These are phyloP conservation scores for Chrysogorgia sp. DNA, from an alignment of 92 coral and sea anemone genomes.

Conservation along the genomic window DNA sequence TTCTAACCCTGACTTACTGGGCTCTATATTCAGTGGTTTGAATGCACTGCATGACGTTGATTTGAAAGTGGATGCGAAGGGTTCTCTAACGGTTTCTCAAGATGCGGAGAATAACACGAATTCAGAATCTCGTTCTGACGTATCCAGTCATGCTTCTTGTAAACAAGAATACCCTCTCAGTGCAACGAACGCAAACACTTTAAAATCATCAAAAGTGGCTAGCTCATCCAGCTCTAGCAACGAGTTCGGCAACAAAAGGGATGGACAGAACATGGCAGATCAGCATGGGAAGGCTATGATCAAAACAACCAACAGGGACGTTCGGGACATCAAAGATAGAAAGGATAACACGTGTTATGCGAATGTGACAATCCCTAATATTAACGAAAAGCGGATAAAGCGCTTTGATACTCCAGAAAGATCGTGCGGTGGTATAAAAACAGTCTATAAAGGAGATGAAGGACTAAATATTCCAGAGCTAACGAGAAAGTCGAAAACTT, in stretches of 20 bases:
- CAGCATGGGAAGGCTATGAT: neutral
- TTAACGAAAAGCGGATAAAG: constrained; percentile 7
- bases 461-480: neutral
- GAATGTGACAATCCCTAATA: neutral
- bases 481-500: neutral
- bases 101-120: constrained; percentile 60
- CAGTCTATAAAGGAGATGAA: neutral
- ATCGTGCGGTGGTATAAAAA: no score
- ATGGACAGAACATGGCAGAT: no score
- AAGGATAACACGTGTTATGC: neutral
- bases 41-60: constrained; percentile 65
- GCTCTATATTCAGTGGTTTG: constrained; percentile 82
- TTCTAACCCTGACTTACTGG: constrained; percentile 76
- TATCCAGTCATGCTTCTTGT: neutral
- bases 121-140: neutral
- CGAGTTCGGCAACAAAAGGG: no score
- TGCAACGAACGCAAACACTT: no score
- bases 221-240: neutral
- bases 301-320: neutral
- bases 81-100: constrained; percentile 61
- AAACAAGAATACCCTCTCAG: no score
- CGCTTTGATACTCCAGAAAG: constrained; percentile 26
- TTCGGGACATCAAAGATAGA: neutral
- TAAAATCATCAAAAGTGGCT: no score
- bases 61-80: constrained; percentile 10